Evolutionary conservation across 2,888 invertebrate species (phyloP), one percentile per base, ranked within the genome.

Genomic region (Lasioglossum vierecki): DNA sequence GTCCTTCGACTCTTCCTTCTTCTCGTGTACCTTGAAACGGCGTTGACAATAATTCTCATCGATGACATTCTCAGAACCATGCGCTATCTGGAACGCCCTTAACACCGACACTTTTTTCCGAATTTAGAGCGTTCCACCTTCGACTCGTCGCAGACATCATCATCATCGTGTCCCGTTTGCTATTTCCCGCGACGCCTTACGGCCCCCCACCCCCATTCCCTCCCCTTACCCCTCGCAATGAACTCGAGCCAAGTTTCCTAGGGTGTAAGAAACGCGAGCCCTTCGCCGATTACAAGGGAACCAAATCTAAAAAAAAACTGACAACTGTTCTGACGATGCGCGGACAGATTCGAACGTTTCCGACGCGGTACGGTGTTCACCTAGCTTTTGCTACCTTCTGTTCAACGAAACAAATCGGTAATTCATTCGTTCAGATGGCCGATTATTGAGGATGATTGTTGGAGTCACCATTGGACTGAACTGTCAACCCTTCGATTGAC

Each of bases 1-100:
- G n/a, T 4, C 83, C 79, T 75, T 76, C 39, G 26, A 83, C 76
- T 76, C 15, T n/a, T 39, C 30, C 63, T 30, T 63, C 57, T 41
- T 66, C 82, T 75, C 78, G 70, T 76, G 78, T 75, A 83, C 74
- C 77, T 83, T 79, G 70, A 53, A 84, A 85, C 68, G 84, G 74
- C 79, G 79, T 84, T 68, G 85, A 84, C 85, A 85, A 85, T 85
- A 85, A 85, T 84, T 75, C 73, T 77, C 76, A 68, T 75, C 85
- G 85, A 84, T 60, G 76, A 71, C 82, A 89, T 87, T 86, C 76
- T 76, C 88, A 81, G 87, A 88, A 88, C 68, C 87, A 89, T 84
- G 89, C 86, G 78, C 22, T 72, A 35, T 79, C 73, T 68, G 71
- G 57, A 86, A 74, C 80, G 68, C 70, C 41, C 72, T 70, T 76